phyloP scores from a whole-genome alignment of 2,797 vertebrate genomes.

The Sebastes paucispinis region DNA sequence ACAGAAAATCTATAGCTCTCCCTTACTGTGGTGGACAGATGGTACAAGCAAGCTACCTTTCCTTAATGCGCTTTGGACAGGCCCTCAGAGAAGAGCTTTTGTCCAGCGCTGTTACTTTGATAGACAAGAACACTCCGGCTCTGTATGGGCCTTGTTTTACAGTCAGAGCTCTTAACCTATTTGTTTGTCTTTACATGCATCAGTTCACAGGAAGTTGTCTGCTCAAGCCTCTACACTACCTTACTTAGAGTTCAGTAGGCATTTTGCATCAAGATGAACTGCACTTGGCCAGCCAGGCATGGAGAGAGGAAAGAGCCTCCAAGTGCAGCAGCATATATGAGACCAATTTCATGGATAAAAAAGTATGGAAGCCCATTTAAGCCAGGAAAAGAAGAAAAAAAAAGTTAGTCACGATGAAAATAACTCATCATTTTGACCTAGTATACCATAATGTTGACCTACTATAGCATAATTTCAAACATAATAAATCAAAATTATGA shows the following conservation, averaged over 20 bases:
- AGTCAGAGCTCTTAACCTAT: conserved; percentile 43
- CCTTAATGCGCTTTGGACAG: conserved; percentile 48
- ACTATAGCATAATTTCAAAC: not conserved
- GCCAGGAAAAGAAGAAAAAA: not conserved
- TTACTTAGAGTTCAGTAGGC: conserved; percentile 13
- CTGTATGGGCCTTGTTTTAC: conserved; percentile 22
- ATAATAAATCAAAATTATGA: not conserved
- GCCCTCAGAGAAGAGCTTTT: conserved; percentile 60
- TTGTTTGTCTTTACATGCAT: conserved; percentile 54
- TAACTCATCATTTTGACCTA: not conserved
- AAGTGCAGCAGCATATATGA: not conserved
- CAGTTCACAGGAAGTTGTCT: conserved; percentile 45
- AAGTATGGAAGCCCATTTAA: not conserved
- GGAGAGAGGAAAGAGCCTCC: not conserved
- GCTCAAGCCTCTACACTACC: not conserved
- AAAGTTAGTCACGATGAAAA: not conserved
- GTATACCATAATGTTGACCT: not conserved
- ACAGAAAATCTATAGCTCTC: conserved; percentile 73
- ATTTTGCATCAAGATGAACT: not conserved
- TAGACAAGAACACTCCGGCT: conserved; percentile 48
- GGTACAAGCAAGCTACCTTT: conserved; percentile 36
- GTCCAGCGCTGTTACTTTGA: conserved; percentile 50
- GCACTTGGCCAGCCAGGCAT: not conserved
- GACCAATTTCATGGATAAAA: not conserved
- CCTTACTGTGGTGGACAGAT: conserved; percentile 44